A percentile compares a stretch with the other conserved stretches of the same genome.
phyloP scores from a whole-genome alignment of 1,140 invertebrate genomes.

The Heliothis subflexa region DNA sequence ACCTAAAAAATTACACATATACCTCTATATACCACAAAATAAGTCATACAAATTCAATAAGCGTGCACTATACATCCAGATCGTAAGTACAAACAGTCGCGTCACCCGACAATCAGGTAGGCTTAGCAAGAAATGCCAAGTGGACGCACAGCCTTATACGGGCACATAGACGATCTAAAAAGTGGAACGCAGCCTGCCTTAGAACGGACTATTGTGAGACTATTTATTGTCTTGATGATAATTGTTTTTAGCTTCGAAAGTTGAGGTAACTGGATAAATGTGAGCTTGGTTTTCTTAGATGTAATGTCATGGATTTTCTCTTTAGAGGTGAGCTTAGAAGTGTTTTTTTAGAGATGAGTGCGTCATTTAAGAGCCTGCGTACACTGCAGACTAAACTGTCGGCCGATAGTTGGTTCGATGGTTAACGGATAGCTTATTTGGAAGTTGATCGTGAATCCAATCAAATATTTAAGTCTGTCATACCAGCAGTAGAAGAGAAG shows the following conservation, averaged over 20 bases:
- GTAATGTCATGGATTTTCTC: no score
- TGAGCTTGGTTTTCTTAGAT: background rate
- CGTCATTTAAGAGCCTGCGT: no score
- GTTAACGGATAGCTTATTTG: no score
- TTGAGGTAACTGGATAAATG: constrained; percentile 19
- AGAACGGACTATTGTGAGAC: constrained; percentile 34
- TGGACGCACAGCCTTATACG: constrained; percentile 67
- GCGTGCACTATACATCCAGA: constrained; percentile 9
- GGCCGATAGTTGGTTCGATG: no score
- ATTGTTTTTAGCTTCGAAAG: constrained; percentile 44
- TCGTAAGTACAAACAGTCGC: constrained; percentile 43
- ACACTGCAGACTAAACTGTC: no score
- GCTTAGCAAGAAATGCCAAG: constrained; percentile 66
- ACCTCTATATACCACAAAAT: background rate
- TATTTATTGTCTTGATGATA: constrained; percentile 47
- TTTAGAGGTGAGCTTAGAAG: no score
- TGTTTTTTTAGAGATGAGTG: no score
- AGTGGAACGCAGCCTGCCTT: constrained; percentile 61
- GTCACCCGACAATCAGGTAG: constrained; percentile 60
- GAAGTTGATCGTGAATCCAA: no score
- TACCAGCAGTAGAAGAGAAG: no score
- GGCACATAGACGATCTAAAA: constrained; percentile 68
- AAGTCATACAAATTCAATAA: constrained; percentile 3
- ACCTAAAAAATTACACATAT: background rate
- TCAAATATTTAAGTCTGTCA: no score